These are phyloP conservation scores for Galbula dea DNA, from an alignment of 2,113 vertebrate species.

Conservation along the genomic window DNA sequence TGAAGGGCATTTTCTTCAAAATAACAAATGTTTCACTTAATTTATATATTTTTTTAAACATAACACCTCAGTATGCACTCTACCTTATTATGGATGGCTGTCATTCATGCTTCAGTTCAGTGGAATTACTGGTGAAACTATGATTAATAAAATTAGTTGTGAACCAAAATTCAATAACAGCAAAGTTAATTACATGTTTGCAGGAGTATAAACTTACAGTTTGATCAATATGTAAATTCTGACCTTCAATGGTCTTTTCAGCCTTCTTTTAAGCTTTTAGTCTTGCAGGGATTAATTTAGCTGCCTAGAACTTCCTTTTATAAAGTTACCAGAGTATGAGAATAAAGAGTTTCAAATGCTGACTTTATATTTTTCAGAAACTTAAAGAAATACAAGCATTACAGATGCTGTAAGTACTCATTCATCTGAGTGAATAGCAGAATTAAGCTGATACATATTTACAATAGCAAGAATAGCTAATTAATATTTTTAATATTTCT, in stretches of 20 bases:
- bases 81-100: slow-evolving; percentile 46
- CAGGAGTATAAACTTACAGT: slow-evolving; percentile 78
- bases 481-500: not conserved
- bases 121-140: slow-evolving; percentile 70
- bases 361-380: not conserved
- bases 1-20: slow-evolving; percentile 11
- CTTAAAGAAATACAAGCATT: not conserved
- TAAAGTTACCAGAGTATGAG: slow-evolving; percentile 49
- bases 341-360: not conserved
- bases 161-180: slow-evolving; percentile 79
- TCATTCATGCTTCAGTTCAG: slow-evolving; percentile 58
- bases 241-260: slow-evolving; percentile 83
- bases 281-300: slow-evolving; percentile 77
- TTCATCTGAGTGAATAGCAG: not conserved
- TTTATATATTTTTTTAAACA: slow-evolving; percentile 16
- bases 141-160: slow-evolving; percentile 78
- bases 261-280: slow-evolving; percentile 77
- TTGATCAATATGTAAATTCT: slow-evolving; percentile 85
- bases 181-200: slow-evolving; percentile 83
- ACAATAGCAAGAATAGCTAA: not conserved
- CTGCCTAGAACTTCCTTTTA: slow-evolving; percentile 70
- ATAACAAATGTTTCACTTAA: not conserved
- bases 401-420: not conserved
- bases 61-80: slow-evolving; percentile 19
- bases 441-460: not conserved